Evolutionary conservation across 2,888 invertebrate species (phyloP).

Genomic region (Drosophila atroscutellata): DNA sequence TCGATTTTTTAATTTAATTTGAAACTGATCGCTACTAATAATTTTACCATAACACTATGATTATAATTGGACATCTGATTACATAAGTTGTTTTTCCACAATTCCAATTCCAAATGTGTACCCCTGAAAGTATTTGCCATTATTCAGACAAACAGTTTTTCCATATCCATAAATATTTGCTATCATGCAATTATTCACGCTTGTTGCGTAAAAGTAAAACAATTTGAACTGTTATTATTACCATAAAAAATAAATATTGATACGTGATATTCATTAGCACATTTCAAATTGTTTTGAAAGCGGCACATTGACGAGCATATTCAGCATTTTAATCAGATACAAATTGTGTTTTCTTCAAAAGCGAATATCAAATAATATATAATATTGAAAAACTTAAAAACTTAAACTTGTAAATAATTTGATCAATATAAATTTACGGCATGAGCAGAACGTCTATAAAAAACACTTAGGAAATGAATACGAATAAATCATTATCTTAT

Average conservation of each 20-base stretch:
- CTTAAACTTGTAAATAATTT: too few species aligned
- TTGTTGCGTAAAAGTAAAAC: slow-evolving; percentile 47
- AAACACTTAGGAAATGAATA: background rate
- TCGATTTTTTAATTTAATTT: background rate
- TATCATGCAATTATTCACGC: slow-evolving; percentile 29
- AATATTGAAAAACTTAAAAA: background rate
- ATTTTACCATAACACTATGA: background rate
- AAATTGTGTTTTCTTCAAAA: background rate
- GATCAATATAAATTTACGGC: too few species aligned
- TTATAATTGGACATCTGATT: slow-evolving; percentile 2
- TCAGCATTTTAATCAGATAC: background rate
- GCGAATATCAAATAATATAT: background rate
- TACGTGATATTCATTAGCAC: slow-evolving; percentile 53
- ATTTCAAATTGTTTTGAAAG: slow-evolving; percentile 12
- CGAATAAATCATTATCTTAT: background rate
- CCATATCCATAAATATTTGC: slow-evolving; percentile 20
- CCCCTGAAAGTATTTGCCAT: background rate
- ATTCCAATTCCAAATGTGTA: too few species aligned
- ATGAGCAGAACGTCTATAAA: background rate
- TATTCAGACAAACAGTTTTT: background rate
- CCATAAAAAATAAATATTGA: slow-evolving; percentile 42
- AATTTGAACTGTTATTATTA: slow-evolving; percentile 23
- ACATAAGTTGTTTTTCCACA: slow-evolving; percentile 1
- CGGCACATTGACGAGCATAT: background rate
- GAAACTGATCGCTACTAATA: background rate